Percentiles rank a stretch among this genome's conserved stretches.
These are phyloP conservation scores for Tachysurus fulvidraco DNA, from an alignment of 2,113 vertebrate genomes.

Conservation along the genomic window DNA sequence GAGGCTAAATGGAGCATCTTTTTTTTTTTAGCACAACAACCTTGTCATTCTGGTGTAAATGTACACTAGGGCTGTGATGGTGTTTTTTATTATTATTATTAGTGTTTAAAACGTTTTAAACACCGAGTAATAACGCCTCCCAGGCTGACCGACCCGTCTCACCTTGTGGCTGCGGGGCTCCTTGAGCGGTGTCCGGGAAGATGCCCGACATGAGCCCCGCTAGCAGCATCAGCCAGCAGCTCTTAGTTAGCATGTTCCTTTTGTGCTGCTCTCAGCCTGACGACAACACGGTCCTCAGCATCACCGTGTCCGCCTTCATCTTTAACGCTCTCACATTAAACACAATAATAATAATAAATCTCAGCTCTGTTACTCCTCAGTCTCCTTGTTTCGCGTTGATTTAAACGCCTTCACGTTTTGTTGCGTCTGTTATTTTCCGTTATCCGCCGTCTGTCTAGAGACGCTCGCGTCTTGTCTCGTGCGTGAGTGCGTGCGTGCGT, in stretches of 20 bases:
- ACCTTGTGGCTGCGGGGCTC: conserved; percentile 89
- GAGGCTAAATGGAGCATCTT: background rate
- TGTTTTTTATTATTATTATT: background rate
- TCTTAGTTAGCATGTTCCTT: conserved; percentile 50
- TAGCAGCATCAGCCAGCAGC: conserved; percentile 79
- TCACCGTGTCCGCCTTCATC: conserved; percentile 22
- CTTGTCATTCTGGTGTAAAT: background rate
- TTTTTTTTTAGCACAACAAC: background rate
- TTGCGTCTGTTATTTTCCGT: conserved; percentile 7
- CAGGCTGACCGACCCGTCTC: conserved; percentile 62
- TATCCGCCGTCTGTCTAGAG: conserved; percentile 13
- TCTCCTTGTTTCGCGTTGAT: background rate
- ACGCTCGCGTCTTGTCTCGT: conserved; percentile 3
- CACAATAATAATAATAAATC: background rate
- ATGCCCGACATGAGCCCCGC: conserved; percentile 81
- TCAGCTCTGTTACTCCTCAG: background rate
- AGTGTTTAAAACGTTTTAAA: background rate
- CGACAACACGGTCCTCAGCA: background rate
- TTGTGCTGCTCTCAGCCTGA: background rate
- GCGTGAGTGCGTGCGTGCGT: background rate
- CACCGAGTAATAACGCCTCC: conserved; percentile 62
- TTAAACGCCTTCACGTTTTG: background rate
- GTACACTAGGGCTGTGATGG: background rate
- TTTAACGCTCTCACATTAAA: background rate
- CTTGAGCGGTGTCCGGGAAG: conserved; percentile 82